Base-by-base conservation (phyloP, 2,888 invertebrate species). In the Chaetogeoica ovagalla region DNA sequence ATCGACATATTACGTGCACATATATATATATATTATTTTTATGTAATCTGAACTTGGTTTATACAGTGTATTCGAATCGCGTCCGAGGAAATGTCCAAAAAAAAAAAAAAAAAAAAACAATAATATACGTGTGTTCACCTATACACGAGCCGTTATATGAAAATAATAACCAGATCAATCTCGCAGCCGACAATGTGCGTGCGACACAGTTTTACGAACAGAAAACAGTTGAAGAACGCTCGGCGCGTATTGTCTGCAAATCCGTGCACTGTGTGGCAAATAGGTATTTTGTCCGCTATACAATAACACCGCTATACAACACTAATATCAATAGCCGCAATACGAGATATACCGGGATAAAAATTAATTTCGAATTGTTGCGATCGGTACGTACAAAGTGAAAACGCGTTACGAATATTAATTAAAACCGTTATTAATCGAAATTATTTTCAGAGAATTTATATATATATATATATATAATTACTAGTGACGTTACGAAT, bases 201-300 rank as follows among this genome's bases (percentile, higher is more conserved):
- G 76, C 69, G 60, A 77, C 76, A 77, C 69, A 69, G 52, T 69
- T 69, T 60, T 69, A 68, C 48, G 30, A 69, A 52, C 59, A 76
- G 21, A 57, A 48, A n/a, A n/a, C n/a, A n/a, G 48, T 48, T 48
- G 48, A 69, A 60, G 30, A 77, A 77, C 57, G 66, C 57, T 15
- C 23, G 23, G 30, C 19, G 57, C 23, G 23, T 69, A 69, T 77
- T 69, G 76, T 77, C 52, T 69, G 48, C 19, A 11, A 69, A 37
- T 77, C 48, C 69, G 76, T 77, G 76, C n/a, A 6, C 9, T 60
- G 76, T 59, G 21, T 77, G 62, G 37, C 60, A 69, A 77, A 77
- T 69, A n/a, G n/a, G 19, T 21, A 23, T 37, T 30, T 52, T 8
- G 37, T 71, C 23, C 23, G 4, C 8, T 19, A 62, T 23, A 39